Evolutionary conservation across 2,113 vertebrate genomes (phyloP), one percentile per base, ranked within the genome.

Genomic region (Menidia beryllina): DNA sequence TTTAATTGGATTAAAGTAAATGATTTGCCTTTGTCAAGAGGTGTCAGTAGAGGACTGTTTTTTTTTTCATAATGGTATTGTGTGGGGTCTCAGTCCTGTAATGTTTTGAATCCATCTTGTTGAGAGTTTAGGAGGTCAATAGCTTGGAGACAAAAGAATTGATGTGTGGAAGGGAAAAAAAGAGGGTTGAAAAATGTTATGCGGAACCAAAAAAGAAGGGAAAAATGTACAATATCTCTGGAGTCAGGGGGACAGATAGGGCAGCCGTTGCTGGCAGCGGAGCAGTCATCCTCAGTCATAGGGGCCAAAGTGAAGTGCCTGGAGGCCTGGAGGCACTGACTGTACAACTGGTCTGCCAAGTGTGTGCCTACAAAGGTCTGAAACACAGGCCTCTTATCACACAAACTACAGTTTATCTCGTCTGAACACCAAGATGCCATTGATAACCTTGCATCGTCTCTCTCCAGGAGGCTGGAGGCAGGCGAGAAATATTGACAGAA

Each of bases 401-500:
- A 48, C 66, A 75, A 82, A 71, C 80, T 63, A 61, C 25, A 62
- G 56, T 15, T 2, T 39, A 72, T 84, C 83, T 88, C 72, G 75
- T 41, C 70, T 70, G 65, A 86, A 86, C 69, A 81, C 73, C 69
- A 60, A 86, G 69, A 90, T 85, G 81, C 61, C 38, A 77, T 49
- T 83, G 81, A 89, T 90, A 90, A 91, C 85, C 91, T 89, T 89
- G 71, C 87, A 78, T 72, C 86, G 67, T 85, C 83, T 75, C 86
- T 80, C 81, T 76, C 72, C 71, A 58, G 73, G 80, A 82, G 66
- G 81, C 74, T 77, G 57, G 82, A 84, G 67, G 69, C 80, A 75
- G 85, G 50, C 55, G 79, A 73, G 75, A 88, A 83, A 87, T 89
- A 91, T 91, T 84, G 89, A 92, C 88, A 77, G 80, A 77, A 83